Base-by-base conservation (phyloP, 2,113 vertebrate genomes). In the Heterotilapia buettikoferi region DNA sequence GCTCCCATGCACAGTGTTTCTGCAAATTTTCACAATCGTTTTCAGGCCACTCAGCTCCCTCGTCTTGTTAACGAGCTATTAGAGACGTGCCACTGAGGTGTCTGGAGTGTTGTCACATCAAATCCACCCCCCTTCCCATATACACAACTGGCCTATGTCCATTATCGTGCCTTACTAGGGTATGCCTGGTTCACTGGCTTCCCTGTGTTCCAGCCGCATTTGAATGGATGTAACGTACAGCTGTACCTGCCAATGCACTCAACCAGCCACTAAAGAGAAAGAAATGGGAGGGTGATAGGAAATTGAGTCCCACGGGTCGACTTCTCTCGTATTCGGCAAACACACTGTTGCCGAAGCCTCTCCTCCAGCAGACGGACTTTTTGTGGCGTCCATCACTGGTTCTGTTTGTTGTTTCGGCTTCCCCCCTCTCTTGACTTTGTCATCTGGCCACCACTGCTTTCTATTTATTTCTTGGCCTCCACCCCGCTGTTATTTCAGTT, bases 41-140 rank as follows among this genome's bases (percentile, higher is more conserved):
- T 89, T 84, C 45, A 63, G 54, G 52, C 76, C 19, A 36, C 80
- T 47, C 36, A 1, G 36, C 82, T 88, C 87, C 85, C 84, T 71
- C 19, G 9, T 76, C 80, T 91, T 82, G 91, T 94, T 94, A 94
- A 91, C 79, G 57, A 94, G 88, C 85, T 73, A 83, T 88, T 89
- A 83, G 53, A 54, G 84, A 80, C 8, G 3, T 13, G 4, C 14
- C 33, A 5, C 59, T 1, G 85, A 66, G 59, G 92, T 38, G 91
- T 89, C 84, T 87, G 87, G 82, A 85, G 88, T 68, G 87, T 80
- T 82, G 88, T 88, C 59, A 79, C 33, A 3, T 24, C 9, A 2
- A 54, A 81, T 85, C 40, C 83, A 4, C 50, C 38, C 80, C 10
- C 43, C 24, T 6, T 47, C 6, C 5, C 36, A n/a, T 40, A 52